These are phyloP conservation scores for Phenganax subtilis DNA, from an alignment of 92 coral and sea anemone genomes.

Conservation along the genomic window DNA sequence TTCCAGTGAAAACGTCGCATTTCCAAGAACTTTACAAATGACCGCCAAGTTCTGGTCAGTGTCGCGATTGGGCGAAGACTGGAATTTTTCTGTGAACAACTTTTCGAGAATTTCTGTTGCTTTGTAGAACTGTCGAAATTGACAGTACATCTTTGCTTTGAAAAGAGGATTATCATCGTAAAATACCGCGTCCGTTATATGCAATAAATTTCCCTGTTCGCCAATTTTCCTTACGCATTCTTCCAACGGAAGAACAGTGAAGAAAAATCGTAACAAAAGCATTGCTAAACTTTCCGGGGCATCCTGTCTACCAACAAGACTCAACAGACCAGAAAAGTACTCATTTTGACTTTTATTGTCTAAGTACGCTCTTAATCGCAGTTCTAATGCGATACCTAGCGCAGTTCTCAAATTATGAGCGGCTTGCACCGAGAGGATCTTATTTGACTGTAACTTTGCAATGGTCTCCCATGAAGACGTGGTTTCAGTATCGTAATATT, in stretches of 20 bases:
- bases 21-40: not conserved
- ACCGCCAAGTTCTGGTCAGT: not conserved
- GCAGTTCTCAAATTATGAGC: conserved; percentile 28
- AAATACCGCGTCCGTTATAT: not conserved
- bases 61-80: not conserved
- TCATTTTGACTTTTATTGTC: conserved; percentile 23
- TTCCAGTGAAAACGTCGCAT: not conserved
- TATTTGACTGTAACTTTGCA: not conserved
- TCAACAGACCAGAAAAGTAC: not conserved
- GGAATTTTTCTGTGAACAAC: not conserved
- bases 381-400: conserved; percentile 20
- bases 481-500: conserved; percentile 13
- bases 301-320: not conserved
- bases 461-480: conserved; percentile 29
- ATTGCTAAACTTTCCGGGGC: not conserved
- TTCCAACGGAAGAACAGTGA: conserved; percentile 26
- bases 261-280: conserved; percentile 12
- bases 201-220: not conserved
- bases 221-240: not conserved
- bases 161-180: conserved; percentile 3
- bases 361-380: conserved; percentile 25
- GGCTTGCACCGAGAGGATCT: not conserved
- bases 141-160: conserved; percentile 20
- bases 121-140: conserved; percentile 18
- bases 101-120: conserved; percentile 8